Evolutionary conservation across 1,140 invertebrate genomes (phyloP), one percentile per base, ranked within the genome.

Genomic region (Luehdorfia chinensis): DNA sequence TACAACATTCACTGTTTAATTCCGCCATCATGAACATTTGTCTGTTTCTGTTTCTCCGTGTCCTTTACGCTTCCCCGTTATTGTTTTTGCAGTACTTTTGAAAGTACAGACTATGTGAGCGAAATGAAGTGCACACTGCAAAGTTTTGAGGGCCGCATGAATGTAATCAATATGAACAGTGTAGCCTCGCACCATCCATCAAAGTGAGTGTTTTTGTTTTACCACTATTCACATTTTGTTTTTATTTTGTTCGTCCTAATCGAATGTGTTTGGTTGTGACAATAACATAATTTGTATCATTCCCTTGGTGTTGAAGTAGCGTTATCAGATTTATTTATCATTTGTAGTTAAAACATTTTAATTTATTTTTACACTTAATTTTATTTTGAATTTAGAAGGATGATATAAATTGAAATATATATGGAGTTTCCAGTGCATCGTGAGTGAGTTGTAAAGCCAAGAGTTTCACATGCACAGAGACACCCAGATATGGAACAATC

Each of bases 1-100:
- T 31, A 9, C 28, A 13, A 11, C n/a, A 3, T 21, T 4, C 28
- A 34, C 33, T 36, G 13, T 37, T 55, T 34, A 32, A 43, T 43
- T 18, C 9, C 32, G n/a, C 32, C 28, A 15, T 43, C 39, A 43
- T 37, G 2, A 13, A 37, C 5, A 23, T 34, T 34, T 34, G 19
- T 21, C 19, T 9, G n/a, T 52, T 32, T 47, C 11, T 45, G 23
- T 4, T 25, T 18, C 41, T 43, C 49, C 45, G 48, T 55, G 28
- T 59, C 51, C 45, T 66, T 70, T 59, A 74, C 62, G 78, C 76
- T 80, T 81, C 6, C 51, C 33, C 68, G 69, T 83, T 83, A 73
- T 83, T 81, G 76, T 83, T 81, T 75, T 76, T 81, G 75, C 81
- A 85, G 79, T 81, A 80, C 72, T 80, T 85, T 81, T 85, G 72